Evolutionary conservation across 2,888 invertebrate species (phyloP), one percentile per base, ranked within the genome.

Genomic region (Aleiodes leptofemur): DNA sequence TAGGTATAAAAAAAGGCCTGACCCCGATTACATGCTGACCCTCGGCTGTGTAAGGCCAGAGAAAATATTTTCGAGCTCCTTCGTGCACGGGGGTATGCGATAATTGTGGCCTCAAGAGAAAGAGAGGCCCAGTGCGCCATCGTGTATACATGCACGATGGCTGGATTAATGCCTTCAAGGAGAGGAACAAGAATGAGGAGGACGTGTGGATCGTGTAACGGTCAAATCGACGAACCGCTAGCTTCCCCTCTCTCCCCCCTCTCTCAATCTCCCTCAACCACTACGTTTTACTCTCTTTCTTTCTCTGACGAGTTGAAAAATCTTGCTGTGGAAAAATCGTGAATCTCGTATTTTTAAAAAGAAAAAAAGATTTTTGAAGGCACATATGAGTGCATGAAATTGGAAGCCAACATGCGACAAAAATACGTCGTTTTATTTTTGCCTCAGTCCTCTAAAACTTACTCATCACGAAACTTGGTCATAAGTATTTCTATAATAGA

Each of bases 141-240:
- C 51, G 31, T 23, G 23, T 68, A 4, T 1, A 68, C 48, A 66
- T 48, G 50, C 48, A 48, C 50, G 50, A 68, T 50, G 68, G 31
- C 11, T 68, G 68, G 51, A 68, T 64, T 64, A 64, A 64, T 64
- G 43, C 64, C 64, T 31, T 31, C 51, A 68, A 68, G 68, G 51
- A 61, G 59, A 50, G 59, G n/a, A 61, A 68, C 50, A 68, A 72
- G 61, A 72, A 61, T 59, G 50, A 72, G 50, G 61, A 16, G 50
- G 51, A 72, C 38, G 53, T 43, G 64, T 55, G 43, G 29, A 56
- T 43, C 51, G 61, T 53, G 72, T 73, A 73, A 73, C 72, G 72
- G 72, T 73, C 66, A 43, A 23, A 38, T 66, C 66, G 66, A 43
- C 64, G 56, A 68, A 73, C 72, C 72, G 72, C 72, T 73, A 73